Percentiles rank a stretch among this genome's conserved stretches.
Evolutionary conservation across 2,797 vertebrate species (phyloP).

Genomic region (Todus mexicanus): DNA sequence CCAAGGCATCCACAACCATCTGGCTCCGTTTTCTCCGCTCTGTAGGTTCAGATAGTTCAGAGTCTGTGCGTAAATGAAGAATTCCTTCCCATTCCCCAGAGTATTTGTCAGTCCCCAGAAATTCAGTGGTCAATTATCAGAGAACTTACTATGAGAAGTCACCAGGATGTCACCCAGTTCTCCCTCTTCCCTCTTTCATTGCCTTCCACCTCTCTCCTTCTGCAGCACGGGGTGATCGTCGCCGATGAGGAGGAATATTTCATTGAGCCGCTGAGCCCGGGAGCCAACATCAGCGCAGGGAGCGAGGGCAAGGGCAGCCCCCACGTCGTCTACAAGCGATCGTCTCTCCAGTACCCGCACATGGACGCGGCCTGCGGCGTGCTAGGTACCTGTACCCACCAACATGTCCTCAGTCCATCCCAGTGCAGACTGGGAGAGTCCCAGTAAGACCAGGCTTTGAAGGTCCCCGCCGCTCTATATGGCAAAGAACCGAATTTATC

Average conservation of each 20-base stretch:
- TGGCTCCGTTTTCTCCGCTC: background rate
- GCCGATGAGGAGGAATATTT: constrained; percentile 95
- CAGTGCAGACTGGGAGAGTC: background rate
- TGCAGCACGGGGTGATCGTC: constrained; percentile 94
- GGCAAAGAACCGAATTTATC: background rate
- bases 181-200: background rate
- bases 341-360: constrained; percentile 92
- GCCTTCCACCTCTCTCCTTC: background rate
- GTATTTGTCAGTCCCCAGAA: background rate
- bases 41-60: background rate
- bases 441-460: background rate
- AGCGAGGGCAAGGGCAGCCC: constrained; percentile 85
- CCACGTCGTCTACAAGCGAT: constrained; percentile 97
- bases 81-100: background rate
- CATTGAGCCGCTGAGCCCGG: constrained; percentile 90
- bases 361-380: constrained; percentile 96
- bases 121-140: too few relatives aligned
- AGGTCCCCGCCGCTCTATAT: background rate
- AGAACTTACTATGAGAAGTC: rapidly evolving
- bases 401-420: background rate
- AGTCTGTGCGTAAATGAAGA: background rate
- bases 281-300: constrained; percentile 77
- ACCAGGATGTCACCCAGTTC: background rate
- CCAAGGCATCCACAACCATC: background rate
- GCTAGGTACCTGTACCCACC: constrained; percentile 77